Percentiles rank a stretch among this genome's conserved stretches.
Evolutionary conservation across 2,888 invertebrate genomes (phyloP).

Genomic region (Subacronicta megacephala): DNA sequence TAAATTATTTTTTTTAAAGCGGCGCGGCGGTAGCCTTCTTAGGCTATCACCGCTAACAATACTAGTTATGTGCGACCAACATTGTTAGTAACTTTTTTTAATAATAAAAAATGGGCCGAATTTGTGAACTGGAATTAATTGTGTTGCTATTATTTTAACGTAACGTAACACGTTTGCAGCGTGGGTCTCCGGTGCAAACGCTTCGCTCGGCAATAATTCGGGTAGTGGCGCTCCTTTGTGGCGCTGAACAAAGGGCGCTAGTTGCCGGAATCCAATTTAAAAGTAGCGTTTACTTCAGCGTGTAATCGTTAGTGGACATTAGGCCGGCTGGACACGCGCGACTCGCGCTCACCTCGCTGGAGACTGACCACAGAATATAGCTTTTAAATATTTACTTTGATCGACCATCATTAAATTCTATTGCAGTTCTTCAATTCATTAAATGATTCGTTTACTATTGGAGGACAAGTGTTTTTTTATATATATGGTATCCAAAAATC

Average conservation of each 20-base stretch:
- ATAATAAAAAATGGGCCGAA: too few relatives aligned
- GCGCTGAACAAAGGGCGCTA: conserved; percentile 60
- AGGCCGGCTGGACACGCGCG: conserved; percentile 41
- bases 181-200: conserved; percentile 7
- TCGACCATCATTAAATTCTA: background rate
- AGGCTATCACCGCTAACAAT: too few relatives aligned
- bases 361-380: background rate
- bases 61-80: too few relatives aligned
- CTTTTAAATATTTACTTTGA: background rate
- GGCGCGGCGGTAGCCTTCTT: too few relatives aligned
- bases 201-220: conserved; percentile 36
- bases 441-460: background rate
- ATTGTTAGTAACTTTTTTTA: too few relatives aligned
- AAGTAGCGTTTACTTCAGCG: conserved; percentile 72
- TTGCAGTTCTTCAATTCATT: background rate
- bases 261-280: conserved; percentile 75
- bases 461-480: background rate
- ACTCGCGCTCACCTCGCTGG: background rate
- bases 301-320: conserved; percentile 65
- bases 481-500: too few relatives aligned
- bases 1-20: too few relatives aligned
- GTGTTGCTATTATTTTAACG: too few relatives aligned
- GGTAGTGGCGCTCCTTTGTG: conserved; percentile 53
- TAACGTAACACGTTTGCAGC: background rate
- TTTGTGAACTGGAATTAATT: too few relatives aligned